phyloP scores from a whole-genome alignment of 2,113 vertebrate genomes.

The Pycnonotus jocosus region DNA sequence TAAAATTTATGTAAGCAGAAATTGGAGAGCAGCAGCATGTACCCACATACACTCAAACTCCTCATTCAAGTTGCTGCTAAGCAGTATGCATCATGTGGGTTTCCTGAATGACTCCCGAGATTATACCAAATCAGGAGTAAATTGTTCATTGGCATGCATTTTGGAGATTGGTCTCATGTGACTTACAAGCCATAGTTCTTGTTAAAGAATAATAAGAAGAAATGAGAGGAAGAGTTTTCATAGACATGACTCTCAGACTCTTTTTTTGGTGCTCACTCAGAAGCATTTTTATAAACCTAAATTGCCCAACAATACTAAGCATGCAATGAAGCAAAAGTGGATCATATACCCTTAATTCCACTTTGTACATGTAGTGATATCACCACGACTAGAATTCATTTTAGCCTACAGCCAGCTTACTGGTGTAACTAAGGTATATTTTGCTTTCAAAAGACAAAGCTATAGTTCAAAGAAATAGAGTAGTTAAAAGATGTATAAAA shows the following conservation, averaged over 20 bases:
- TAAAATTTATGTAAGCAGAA: background rate
- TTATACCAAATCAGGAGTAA: background rate
- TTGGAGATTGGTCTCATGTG: background rate
- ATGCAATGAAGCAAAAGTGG: background rate
- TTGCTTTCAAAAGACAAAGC: background rate
- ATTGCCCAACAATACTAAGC: background rate
- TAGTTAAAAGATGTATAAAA: background rate
- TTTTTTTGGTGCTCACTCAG: background rate
- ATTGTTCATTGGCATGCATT: background rate
- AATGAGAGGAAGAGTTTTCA: background rate
- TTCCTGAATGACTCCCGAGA: background rate
- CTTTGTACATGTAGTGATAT: background rate
- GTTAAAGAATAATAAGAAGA: background rate
- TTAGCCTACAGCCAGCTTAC: background rate
- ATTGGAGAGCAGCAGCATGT: background rate
- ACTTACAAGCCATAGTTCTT: background rate
- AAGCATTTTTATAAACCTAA: background rate
- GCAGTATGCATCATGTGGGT: background rate
- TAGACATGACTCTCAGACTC: background rate
- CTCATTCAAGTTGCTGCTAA: background rate
- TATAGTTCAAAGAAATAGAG: background rate
- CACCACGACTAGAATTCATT: background rate
- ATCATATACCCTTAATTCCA: background rate
- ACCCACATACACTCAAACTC: background rate
- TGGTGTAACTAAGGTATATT: background rate